phyloP scores from a whole-genome alignment of 2,888 invertebrate genomes.

The Diplazon laetatorius region DNA sequence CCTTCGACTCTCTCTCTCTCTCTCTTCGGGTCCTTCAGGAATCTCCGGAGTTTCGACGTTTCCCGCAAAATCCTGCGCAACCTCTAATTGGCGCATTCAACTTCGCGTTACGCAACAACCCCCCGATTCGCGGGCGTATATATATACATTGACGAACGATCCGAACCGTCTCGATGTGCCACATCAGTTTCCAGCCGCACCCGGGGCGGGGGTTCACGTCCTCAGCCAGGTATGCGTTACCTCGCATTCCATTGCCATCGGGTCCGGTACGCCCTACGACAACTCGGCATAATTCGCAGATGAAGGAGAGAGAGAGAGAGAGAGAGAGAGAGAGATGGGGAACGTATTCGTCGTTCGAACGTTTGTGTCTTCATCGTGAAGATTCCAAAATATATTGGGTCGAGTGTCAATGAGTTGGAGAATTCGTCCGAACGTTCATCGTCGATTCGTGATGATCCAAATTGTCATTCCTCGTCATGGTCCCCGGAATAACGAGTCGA shows the following conservation, averaged over 20 bases:
- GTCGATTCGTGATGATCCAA: not conserved
- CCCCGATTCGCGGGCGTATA: constrained; percentile 59
- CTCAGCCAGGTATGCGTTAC: constrained; percentile 55
- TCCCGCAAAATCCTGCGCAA: constrained; percentile 79
- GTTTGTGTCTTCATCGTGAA: not conserved
- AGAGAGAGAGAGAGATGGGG: no score
- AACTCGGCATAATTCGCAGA: constrained; percentile 42
- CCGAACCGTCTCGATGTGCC: constrained; percentile 35
- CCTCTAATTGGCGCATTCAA: constrained; percentile 80
- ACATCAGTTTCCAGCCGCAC: constrained; percentile 44
- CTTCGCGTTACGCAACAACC: constrained; percentile 66
- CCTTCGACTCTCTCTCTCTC: no score
- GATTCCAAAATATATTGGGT: not conserved
- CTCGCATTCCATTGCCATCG: constrained; percentile 55
- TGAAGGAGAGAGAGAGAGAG: not conserved
- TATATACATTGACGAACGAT: constrained; percentile 57
- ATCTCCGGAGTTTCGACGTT: constrained; percentile 77
- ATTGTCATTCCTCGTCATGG: not conserved
- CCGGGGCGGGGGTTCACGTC: constrained; percentile 57
- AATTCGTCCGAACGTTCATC: not conserved
- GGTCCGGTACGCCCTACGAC: constrained; percentile 17
- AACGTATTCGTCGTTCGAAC: not conserved
- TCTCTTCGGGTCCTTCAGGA: constrained; percentile 79
- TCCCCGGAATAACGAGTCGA: no score
- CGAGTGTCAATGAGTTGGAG: not conserved